These are phyloP conservation scores for Nyctibius bracteatus DNA, from an alignment of 2,113 vertebrate genomes.

Conservation along the genomic window DNA sequence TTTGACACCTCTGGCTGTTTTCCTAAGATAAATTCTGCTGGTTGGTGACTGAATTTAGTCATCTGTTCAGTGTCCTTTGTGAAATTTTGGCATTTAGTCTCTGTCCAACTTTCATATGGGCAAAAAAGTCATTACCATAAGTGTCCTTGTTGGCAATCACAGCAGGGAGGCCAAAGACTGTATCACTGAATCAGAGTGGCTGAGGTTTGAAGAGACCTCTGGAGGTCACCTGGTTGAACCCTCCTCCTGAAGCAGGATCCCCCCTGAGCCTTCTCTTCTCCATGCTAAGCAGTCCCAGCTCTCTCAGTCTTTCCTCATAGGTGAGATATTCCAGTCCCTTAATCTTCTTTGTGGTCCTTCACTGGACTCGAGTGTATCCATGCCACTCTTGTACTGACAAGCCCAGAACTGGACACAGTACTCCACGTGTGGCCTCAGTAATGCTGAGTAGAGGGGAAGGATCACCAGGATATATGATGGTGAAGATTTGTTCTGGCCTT, in stretches of 20 bases:
- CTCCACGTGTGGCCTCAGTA: background rate
- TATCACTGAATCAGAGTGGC: background rate
- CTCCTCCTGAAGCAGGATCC: background rate
- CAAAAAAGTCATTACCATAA: background rate
- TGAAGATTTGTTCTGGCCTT: background rate
- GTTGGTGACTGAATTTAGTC: background rate
- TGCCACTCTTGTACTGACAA: background rate
- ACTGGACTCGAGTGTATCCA: background rate
- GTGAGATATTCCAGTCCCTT: background rate
- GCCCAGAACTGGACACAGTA: background rate
- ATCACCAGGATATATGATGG: background rate
- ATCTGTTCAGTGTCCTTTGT: background rate
- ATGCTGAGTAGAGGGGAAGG: background rate
- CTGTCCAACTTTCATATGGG: fast-evolving
- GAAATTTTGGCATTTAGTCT: background rate
- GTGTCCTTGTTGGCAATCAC: background rate
- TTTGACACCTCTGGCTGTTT: background rate
- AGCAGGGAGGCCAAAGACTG: background rate
- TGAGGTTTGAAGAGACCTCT: background rate
- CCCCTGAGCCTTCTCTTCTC: background rate
- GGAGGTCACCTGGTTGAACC: background rate
- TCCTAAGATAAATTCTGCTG: background rate
- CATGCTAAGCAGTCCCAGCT: background rate
- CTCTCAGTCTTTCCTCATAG: background rate
- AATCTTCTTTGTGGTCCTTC: background rate